phyloP scores from a whole-genome alignment of 2,797 vertebrate species.

The Arrhamphus sclerolepis region DNA sequence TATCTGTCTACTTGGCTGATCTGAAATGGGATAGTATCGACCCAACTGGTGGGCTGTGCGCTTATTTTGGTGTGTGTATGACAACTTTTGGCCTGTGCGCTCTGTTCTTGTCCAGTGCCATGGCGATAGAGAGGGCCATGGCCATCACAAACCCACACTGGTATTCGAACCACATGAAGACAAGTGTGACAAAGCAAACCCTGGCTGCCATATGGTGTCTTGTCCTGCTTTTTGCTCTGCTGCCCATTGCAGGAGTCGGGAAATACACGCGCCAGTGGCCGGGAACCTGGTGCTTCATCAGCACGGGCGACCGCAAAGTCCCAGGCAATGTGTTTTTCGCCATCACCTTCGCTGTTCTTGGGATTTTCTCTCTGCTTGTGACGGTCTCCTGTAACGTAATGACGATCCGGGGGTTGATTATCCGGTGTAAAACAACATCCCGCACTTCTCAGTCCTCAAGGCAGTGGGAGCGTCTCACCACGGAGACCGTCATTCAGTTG shows the following conservation, averaged over 20 bases:
- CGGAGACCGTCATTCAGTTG: conserved; percentile 93
- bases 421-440: conserved; percentile 85
- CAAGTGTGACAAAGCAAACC: conserved; percentile 82
- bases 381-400: conserved; percentile 91
- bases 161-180: conserved; percentile 93
- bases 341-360: conserved; percentile 87
- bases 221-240: conserved; percentile 85
- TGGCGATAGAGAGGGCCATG: conserved; percentile 91
- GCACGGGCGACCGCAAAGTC: conserved; percentile 73
- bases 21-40: conserved; percentile 85
- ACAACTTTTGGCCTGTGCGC: conserved; percentile 93
- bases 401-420: conserved; percentile 89
- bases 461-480: conserved; percentile 92
- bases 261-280: conserved; percentile 92
- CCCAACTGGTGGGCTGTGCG: conserved; percentile 85
- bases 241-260: conserved; percentile 89
- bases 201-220: conserved; percentile 85
- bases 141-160: conserved; percentile 93
- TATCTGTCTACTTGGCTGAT: conserved; percentile 87
- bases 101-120: conserved; percentile 91
- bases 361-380: conserved; percentile 86
- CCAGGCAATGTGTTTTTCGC: conserved; percentile 83
- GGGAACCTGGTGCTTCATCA: conserved; percentile 97
- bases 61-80: conserved; percentile 94
- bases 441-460: conserved; percentile 80